These are phyloP conservation scores for Microctenopoma steveboyesi DNA, from an alignment of 2,797 vertebrate species.

Conservation along the genomic window DNA sequence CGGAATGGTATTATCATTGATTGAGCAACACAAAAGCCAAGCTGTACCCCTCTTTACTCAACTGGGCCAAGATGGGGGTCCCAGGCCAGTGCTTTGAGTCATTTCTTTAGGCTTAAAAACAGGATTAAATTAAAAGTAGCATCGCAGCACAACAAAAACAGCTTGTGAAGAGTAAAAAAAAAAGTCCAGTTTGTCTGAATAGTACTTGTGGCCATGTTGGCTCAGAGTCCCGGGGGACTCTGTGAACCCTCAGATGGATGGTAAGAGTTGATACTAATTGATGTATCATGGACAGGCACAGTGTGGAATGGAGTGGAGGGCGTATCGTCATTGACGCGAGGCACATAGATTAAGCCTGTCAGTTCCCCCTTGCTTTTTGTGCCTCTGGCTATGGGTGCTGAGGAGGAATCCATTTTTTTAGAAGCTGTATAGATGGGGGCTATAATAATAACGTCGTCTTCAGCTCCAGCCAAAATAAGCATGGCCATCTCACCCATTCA, in stretches of 20 bases:
- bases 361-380: constrained; percentile 72
- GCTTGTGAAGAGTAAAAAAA: constrained; percentile 35
- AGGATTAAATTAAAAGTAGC: constrained; percentile 60
- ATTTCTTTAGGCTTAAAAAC: constrained; percentile 53
- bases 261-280: constrained; percentile 71
- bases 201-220: constrained; percentile 28
- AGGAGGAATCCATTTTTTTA: constrained; percentile 75
- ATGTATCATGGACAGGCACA: constrained; percentile 69
- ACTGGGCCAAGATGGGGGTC: constrained; percentile 44
- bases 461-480: constrained; percentile 71
- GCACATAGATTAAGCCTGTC: constrained; percentile 76
- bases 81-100: constrained; percentile 51
- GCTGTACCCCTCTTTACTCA: constrained; percentile 33
- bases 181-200: constrained; percentile 22
- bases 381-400: constrained; percentile 68
- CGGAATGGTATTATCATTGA: constrained; percentile 39
- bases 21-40: constrained; percentile 48
- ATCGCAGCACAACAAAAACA: constrained; percentile 37
- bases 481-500: constrained; percentile 61
- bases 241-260: constrained; percentile 50
- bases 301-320: constrained; percentile 72
- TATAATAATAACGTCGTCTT: constrained; percentile 73
- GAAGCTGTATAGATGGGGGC: constrained; percentile 58
- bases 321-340: constrained; percentile 71
- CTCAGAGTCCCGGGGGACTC: constrained; percentile 34